phyloP scores from a whole-genome alignment of 2,113 vertebrate genomes.

The Proterorhinus semilunaris region DNA sequence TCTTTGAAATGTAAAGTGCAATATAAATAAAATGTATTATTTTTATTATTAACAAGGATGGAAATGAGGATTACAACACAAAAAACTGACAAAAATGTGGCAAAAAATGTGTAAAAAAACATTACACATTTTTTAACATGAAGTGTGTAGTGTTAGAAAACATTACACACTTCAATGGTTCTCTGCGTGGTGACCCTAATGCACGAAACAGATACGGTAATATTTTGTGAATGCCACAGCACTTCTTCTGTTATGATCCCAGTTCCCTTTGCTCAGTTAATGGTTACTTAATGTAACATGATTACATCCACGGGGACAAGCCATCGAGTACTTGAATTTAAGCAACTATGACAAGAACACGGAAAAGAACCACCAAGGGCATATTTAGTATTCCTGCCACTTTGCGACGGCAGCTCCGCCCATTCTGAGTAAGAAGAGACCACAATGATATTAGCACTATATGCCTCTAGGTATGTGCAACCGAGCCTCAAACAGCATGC shows the following conservation, averaged over 20 bases:
- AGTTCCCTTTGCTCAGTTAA: not conserved
- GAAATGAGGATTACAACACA: too few relatives aligned
- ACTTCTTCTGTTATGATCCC: not conserved
- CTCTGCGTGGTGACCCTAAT: too few relatives aligned
- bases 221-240: too few relatives aligned
- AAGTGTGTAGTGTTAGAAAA: too few relatives aligned
- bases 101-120: too few relatives aligned
- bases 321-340: not conserved
- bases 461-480: not conserved
- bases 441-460: not conserved
- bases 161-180: too few relatives aligned
- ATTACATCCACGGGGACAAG: not conserved
- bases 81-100: too few relatives aligned
- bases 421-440: not conserved
- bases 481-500: not conserved
- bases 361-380: not conserved
- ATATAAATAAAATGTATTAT: too few relatives aligned
- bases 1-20: too few relatives aligned
- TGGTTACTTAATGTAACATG: not conserved
- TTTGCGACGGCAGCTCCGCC: not conserved
- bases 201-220: too few relatives aligned
- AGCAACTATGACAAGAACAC: slow-evolving; percentile 1
- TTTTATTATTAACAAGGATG: too few relatives aligned
- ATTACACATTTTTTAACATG: too few relatives aligned
- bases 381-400: slow-evolving; percentile 4